Percentiles rank a stretch among this genome's conserved stretches.
Evolutionary conservation across 2,113 vertebrate genomes (phyloP).

Genomic region (Varanus komodoensis): DNA sequence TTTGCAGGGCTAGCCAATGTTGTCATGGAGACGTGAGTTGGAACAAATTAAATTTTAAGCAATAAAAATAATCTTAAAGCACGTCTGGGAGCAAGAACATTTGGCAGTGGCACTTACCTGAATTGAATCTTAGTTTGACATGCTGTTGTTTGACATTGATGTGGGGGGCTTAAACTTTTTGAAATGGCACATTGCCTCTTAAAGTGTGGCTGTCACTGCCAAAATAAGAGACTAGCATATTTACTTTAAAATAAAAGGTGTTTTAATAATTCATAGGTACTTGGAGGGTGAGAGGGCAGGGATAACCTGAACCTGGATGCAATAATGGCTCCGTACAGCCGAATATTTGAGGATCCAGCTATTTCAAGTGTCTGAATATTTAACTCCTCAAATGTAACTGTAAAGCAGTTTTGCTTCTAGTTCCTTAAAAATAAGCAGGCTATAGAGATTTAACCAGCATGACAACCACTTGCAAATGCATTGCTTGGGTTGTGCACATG

Average conservation of each 20-base stretch:
- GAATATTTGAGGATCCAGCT: conserved; percentile 64
- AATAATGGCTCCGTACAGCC: conserved; percentile 56
- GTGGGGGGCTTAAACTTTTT: conserved; percentile 72
- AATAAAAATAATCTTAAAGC: conserved; percentile 90
- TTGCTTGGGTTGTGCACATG: neutral
- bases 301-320: conserved; percentile 43
- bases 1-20: conserved; percentile 87
- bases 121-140: conserved; percentile 86
- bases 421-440: neutral
- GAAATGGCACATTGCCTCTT: conserved; percentile 61
- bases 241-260: conserved; percentile 62
- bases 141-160: conserved; percentile 84
- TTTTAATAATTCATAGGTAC: conserved; percentile 62
- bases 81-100: conserved; percentile 87
- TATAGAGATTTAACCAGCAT: neutral
- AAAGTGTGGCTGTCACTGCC: conserved; percentile 38
- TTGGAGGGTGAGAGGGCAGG: neutral
- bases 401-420: conserved; percentile 39
- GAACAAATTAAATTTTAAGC: conserved; percentile 92
- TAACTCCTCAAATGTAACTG: conserved; percentile 66
- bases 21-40: conserved; percentile 86
- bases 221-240: conserved; percentile 47
- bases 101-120: conserved; percentile 88
- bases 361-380: conserved; percentile 61
- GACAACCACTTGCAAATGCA: neutral